Conservation (phyloP, 1,140 invertebrate species). For the Pararge aegeria region DNA sequence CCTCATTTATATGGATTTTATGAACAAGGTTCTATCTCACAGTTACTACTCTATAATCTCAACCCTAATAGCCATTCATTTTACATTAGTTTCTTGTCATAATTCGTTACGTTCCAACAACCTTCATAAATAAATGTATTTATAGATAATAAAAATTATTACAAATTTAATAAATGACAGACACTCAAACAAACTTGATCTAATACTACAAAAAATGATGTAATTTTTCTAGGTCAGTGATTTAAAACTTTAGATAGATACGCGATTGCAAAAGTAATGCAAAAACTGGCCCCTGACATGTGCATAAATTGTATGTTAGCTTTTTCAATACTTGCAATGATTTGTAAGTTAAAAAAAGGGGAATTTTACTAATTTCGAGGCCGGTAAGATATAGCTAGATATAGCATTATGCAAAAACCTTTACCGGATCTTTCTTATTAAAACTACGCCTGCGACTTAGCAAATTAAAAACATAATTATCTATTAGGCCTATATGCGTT, state of each 20-base stretch:
- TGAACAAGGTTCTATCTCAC: neutral
- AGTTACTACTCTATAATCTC: neutral
- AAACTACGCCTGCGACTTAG: neutral
- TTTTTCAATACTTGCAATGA: conserved; percentile 1
- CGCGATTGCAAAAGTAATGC: conserved; percentile 6
- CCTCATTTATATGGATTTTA: neutral
- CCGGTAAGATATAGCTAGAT: neutral
- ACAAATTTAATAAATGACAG: conserved; percentile 4
- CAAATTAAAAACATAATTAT: too few relatives aligned
- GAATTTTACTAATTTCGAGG: conserved; percentile 2
- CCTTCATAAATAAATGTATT: conserved; percentile 16
- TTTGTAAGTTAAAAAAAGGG: neutral
- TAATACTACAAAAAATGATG: conserved; percentile 8
- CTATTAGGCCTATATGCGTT: too few relatives aligned
- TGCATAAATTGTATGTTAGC: conserved; percentile 2
- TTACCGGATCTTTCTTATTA: neutral
- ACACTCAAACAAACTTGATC: conserved; percentile 4
- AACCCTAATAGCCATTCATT: neutral
- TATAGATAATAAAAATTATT: conserved; percentile 11
- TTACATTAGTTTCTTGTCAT: conserved; percentile 7
- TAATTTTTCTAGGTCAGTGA: conserved; percentile 6
- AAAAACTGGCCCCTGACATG: conserved; percentile 1
- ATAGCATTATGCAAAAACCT: neutral
- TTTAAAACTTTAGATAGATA: conserved; percentile 8
- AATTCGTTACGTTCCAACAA: conserved; percentile 9